Conservation (phyloP, 2,888 invertebrate species). For the Phasia obesa region DNA sequence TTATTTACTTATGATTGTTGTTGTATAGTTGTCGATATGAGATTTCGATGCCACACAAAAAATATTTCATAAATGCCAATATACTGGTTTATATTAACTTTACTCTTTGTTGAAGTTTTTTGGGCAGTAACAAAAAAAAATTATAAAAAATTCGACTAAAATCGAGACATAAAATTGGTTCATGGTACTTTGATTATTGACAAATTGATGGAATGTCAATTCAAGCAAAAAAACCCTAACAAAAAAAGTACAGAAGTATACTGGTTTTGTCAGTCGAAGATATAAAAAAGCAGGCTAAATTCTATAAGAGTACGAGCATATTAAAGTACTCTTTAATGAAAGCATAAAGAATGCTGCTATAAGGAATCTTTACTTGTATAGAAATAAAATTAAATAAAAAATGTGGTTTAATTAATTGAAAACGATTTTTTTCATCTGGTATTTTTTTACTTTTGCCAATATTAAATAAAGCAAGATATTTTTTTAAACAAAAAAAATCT, state of each 20-base stretch:
- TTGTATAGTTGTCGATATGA: constrained; percentile 7
- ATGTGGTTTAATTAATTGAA: constrained; percentile 50
- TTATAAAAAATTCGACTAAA: constrained; percentile 24
- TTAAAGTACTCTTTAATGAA: background rate
- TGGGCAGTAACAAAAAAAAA: constrained; percentile 15
- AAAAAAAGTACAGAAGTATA: constrained; percentile 1
- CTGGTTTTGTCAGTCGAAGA: constrained; percentile 55
- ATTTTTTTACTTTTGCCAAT: background rate
- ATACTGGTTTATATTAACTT: constrained; percentile 43
- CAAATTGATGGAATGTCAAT: constrained; percentile 68
- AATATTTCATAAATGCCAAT: background rate
- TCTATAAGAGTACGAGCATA: background rate
- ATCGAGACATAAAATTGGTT: constrained; percentile 53
- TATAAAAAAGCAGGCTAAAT: background rate
- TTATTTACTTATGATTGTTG: constrained; percentile 44
- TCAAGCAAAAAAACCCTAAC: background rate
- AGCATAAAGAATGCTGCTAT: constrained; percentile 9
- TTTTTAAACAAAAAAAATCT: background rate
- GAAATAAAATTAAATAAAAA: constrained; percentile 34
- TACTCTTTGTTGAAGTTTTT: constrained; percentile 33
- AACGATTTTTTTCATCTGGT: constrained; percentile 18
- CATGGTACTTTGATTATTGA: constrained; percentile 66
- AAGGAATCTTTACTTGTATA: background rate
- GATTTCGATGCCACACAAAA: background rate
- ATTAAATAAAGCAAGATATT: constrained; percentile 15